phyloP scores from a whole-genome alignment of 1,140 invertebrate genomes.

The Drosophila azteca region DNA sequence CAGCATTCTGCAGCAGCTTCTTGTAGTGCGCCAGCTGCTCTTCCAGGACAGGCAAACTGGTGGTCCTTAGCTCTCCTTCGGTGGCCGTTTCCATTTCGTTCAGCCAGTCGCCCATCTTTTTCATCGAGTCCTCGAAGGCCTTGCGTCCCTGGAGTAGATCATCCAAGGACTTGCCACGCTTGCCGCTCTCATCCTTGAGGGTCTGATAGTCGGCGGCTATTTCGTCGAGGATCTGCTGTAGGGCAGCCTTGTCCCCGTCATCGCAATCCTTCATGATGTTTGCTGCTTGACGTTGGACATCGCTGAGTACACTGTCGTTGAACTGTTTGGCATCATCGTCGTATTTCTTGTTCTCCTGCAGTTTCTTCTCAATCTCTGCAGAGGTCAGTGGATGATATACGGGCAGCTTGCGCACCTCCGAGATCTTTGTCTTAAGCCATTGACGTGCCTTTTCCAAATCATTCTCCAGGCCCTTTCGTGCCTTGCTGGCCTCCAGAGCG shows the following conservation, averaged over 20 bases:
- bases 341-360: constrained; percentile 89
- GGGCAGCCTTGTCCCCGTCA: constrained; percentile 87
- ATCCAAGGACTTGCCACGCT: constrained; percentile 89
- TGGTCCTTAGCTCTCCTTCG: constrained; percentile 90
- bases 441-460: constrained; percentile 90
- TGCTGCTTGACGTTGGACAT: constrained; percentile 90
- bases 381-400: constrained; percentile 90
- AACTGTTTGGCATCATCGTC: constrained; percentile 91
- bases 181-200: constrained; percentile 88
- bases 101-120: constrained; percentile 92
- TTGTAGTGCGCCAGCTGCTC: constrained; percentile 94
- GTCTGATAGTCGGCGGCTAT: constrained; percentile 88
- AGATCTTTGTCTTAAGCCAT: constrained; percentile 91
- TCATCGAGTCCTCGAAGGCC: constrained; percentile 91
- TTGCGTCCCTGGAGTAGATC: constrained; percentile 90
- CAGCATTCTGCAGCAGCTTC: constrained; percentile 90
- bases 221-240: constrained; percentile 88
- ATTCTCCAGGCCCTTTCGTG: constrained; percentile 90
- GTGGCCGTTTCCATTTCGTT: constrained; percentile 94
- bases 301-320: constrained; percentile 89
- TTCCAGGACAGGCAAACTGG: constrained; percentile 91
- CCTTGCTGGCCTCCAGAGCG: constrained; percentile 87
- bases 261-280: constrained; percentile 92
- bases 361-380: constrained; percentile 90
- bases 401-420: constrained; percentile 90